Evolutionary conservation across 2,888 invertebrate species (phyloP).

Genomic region (Pyralis farinalis): DNA sequence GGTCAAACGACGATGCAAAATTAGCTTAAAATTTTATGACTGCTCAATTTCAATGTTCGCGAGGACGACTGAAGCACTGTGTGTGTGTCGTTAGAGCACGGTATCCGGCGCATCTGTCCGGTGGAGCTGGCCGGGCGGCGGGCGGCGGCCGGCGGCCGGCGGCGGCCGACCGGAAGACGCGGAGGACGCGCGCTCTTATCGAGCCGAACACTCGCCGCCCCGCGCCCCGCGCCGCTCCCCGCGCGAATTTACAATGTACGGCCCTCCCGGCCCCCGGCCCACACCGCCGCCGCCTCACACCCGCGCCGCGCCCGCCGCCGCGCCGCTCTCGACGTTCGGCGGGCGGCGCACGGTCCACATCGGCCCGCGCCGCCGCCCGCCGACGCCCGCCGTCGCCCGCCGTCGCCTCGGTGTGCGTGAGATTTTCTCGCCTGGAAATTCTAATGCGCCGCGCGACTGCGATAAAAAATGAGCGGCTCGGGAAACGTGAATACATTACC

Average conservation of each 20-base stretch:
- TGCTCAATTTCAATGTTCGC: too few species aligned
- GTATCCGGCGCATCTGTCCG: too few species aligned
- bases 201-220: conserved; percentile 40
- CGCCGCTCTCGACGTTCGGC: conserved; percentile 16
- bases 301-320: conserved; percentile 12
- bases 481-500: conserved; percentile 77
- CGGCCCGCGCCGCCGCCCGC: conserved; percentile 13
- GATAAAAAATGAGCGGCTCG: conserved; percentile 77
- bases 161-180: conserved; percentile 34
- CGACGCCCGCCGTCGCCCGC: conserved; percentile 1
- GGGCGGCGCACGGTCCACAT: conserved; percentile 23
- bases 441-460: conserved; percentile 78
- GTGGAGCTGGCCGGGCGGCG: not conserved
- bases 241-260: conserved; percentile 70
- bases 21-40: too few species aligned
- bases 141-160: conserved; percentile 15
- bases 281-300: conserved; percentile 17
- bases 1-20: too few species aligned
- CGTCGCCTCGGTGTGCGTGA: conserved; percentile 53
- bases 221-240: conserved; percentile 22
- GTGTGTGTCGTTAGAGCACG: too few species aligned
- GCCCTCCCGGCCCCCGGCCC: conserved; percentile 37
- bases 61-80: too few species aligned
- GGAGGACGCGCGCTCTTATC: conserved; percentile 39
- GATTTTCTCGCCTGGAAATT: conserved; percentile 80